Base-by-base conservation (phyloP, 2,113 vertebrate genomes). In the Sardina pilchardus region DNA sequence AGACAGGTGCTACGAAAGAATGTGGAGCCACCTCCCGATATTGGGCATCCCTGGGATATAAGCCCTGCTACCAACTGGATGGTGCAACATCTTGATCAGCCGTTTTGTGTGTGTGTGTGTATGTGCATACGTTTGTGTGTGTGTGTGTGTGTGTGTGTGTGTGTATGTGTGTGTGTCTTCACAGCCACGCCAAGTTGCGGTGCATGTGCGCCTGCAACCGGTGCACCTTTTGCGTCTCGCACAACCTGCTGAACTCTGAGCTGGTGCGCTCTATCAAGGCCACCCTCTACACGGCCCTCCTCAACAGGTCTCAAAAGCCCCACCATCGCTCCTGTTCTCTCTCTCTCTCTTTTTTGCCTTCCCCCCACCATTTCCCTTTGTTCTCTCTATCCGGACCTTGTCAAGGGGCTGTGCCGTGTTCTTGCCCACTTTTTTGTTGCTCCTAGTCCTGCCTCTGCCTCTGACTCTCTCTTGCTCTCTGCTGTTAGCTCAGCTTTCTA, bases 221-320 rank as follows among this genome's bases (percentile, higher is more conserved):
- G 96, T 99, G 98, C 93, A 97, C 97, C 93, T 98, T 96, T 97
- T 99, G 98, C 97, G 96, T 99, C 96, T 98, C 97, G 99, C 97
- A 98, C 96, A 99, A 97, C 96, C 95, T 99, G 95, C 97, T 99
- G 95, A 97, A 96, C 97, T 97, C 96, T 97, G 97, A 98, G 96
- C 96, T 99, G 95, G 96, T 99, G 96, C 96, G 96, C 96, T 97
- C 95, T 94, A 93, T 99, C 97, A 99, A 98, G 97, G 97, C 97
- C 95, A 97, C 97, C 95, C 94, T 99, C 96, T 96, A 96, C 97
- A 97, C 96, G 93, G 96, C 96, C 94, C 92, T 98, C 94, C 96
- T 97, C 94, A 98, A 97, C 97, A 99, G 98, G 98, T 99, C 95
- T 92, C 91, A 82, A 87, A 87, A 85, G 81, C 1, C 12, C 36